Evolutionary conservation across 2,888 invertebrate genomes (phyloP).

Genomic region (Oxytorus armatus): DNA sequence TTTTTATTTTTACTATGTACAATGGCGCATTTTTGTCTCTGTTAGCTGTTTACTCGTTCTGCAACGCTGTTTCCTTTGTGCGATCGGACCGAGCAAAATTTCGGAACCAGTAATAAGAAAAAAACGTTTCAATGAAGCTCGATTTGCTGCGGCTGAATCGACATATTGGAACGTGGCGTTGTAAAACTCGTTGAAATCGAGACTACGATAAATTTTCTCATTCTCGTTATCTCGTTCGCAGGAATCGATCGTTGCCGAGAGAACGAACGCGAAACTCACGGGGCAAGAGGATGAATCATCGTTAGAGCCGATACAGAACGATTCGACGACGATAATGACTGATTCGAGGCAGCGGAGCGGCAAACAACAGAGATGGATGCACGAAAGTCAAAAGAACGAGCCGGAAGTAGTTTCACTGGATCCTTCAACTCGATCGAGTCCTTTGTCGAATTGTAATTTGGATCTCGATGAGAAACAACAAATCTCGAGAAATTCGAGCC

Average conservation of each 20-base stretch:
- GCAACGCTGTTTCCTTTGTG: too few species aligned
- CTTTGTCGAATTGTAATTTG: constrained; percentile 21
- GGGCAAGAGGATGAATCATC: constrained; percentile 47
- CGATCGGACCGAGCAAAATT: too few species aligned
- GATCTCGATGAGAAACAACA: not conserved
- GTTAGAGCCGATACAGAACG: constrained; percentile 61
- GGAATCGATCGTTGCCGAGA: constrained; percentile 75
- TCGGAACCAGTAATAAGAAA: not conserved
- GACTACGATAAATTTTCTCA: not conserved
- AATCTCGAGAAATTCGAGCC: not conserved
- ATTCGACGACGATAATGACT: not conserved
- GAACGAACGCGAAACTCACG: constrained; percentile 56
- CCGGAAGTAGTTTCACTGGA: constrained; percentile 22
- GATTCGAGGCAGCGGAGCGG: constrained; percentile 25
- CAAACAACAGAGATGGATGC: constrained; percentile 28
- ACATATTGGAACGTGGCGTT: not conserved
- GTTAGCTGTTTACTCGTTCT: not conserved
- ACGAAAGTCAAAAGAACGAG: constrained; percentile 20
- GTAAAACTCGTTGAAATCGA: too few species aligned
- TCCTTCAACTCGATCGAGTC: constrained; percentile 20
- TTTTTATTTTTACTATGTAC: not conserved
- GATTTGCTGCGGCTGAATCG: not conserved
- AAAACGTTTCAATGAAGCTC: not conserved
- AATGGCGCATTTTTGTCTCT: not conserved
- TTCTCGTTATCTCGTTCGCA: constrained; percentile 73